Conservation (phyloP, 2,888 invertebrate genomes). For the Elgonia sp. region DNA sequence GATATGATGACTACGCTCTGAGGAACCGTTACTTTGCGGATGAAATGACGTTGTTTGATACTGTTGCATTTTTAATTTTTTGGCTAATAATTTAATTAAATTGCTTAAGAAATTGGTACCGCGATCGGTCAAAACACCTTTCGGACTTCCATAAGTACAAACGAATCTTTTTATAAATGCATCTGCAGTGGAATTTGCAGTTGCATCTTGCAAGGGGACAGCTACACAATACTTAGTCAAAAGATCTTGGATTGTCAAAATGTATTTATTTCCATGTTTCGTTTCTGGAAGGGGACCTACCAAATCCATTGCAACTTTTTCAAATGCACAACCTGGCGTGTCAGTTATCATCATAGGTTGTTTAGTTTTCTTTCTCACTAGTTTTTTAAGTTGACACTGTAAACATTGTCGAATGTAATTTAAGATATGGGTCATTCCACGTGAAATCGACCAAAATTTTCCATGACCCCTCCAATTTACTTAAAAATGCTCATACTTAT, state of each 20-base stretch:
- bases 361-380: slow-evolving; percentile 3
- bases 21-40: not conserved
- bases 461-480: too few relatives aligned
- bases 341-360: slow-evolving; percentile 1
- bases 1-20: not conserved
- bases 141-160: not conserved
- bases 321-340: not conserved
- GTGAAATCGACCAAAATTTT: too few relatives aligned
- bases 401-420: too few relatives aligned
- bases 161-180: slow-evolving; percentile 2
- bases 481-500: too few relatives aligned
- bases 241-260: not conserved
- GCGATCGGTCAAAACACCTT: too few relatives aligned
- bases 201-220: not conserved
- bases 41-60: slow-evolving; percentile 27
- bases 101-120: not conserved
- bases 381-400: too few relatives aligned
- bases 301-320: not conserved
- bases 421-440: too few relatives aligned
- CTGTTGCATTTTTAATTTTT: slow-evolving; percentile 22
- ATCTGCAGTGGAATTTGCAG: not conserved
- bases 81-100: slow-evolving; percentile 1
- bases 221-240: not conserved
- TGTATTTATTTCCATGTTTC: not conserved
- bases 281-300: not conserved